Base-by-base conservation (phyloP, 2,888 invertebrate species). In the Drosophila putrida region DNA sequence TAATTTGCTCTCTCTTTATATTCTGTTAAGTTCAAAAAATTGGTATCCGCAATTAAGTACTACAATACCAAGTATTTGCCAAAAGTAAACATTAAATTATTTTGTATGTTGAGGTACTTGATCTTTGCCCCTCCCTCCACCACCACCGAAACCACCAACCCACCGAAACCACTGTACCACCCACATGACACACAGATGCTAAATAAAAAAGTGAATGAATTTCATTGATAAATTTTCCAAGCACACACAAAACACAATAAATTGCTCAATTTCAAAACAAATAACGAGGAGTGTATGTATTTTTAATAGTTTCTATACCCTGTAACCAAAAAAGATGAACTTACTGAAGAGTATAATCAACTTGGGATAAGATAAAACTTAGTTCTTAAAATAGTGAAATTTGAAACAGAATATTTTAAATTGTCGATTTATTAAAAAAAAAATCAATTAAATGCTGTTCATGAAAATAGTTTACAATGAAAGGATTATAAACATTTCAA, bases 201-300 rank as follows among this genome's bases (percentile, higher is more conserved):
- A 50, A 68, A 49, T 35, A 33, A 64, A 47, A 59, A 60, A 27
- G n/a, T 39, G 11, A 11, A 13, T 20, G n/a, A 25, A 58, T 63
- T 71, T 80, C 86, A 78, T 88, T 83, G 78, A 88, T 82, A 60
- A 70, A 80, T 74, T 77, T 65, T 59, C 47, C 47, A 51, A 68
- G 28, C 36, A 38, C 57, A 66, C 31, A 38, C 43, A 31, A 33
- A n/a, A 33, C 9, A 35, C 67, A 25, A 72, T 82, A 55, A 85
- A 79, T 72, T 76, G 51, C 31, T 59, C 62, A 62, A 65, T 72
- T 72, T 55, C 49, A 55, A 66, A 87, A 73, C 79, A 73, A 82
- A 80, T 71, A 63, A 63, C n/a, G 53, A 13, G 39, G 33, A 49
- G 58, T 60, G 50, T 47, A 36, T 78, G 43, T 58, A 20, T 50